These are phyloP conservation scores for Furcifer pardalis DNA, from an alignment of 2,797 vertebrate genomes.

Conservation along the genomic window DNA sequence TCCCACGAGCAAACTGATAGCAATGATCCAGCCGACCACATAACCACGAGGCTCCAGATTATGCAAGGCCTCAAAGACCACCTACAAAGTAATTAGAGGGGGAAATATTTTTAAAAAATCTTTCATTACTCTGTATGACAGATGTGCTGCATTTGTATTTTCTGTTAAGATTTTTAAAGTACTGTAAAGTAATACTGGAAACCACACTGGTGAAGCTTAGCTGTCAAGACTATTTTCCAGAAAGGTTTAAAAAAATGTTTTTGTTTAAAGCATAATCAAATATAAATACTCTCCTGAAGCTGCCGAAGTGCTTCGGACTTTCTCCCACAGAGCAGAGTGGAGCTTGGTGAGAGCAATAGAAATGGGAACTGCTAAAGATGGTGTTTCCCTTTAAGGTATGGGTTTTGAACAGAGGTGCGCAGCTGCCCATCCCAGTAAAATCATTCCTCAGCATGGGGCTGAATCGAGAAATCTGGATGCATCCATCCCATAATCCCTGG, in stretches of 20 bases:
- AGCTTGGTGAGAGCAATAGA: too few relatives aligned
- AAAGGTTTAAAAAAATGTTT: slow-evolving; percentile 43
- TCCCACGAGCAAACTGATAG: slow-evolving; percentile 97
- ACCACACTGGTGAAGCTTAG: slow-evolving; percentile 6
- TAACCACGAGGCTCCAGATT: slow-evolving; percentile 96
- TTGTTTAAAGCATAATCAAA: slow-evolving; percentile 28
- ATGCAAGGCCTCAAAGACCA: slow-evolving; percentile 98
- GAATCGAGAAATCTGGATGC: too few relatives aligned
- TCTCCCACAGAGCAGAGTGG: too few relatives aligned
- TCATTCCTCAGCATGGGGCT: too few relatives aligned
- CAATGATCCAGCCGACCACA: slow-evolving; percentile 98
- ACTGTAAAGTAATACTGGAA: slow-evolving; percentile 20
- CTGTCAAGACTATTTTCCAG: slow-evolving; percentile 31
- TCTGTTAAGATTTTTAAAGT: slow-evolving; percentile 50
- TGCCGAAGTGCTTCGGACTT: too few relatives aligned
- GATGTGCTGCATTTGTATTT: slow-evolving; percentile 42
- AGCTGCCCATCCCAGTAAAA: too few relatives aligned
- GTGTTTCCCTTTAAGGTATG: too few relatives aligned
- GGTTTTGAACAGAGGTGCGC: too few relatives aligned
- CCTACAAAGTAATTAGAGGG: slow-evolving; percentile 79
- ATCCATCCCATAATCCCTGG: too few relatives aligned
- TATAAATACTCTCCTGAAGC: too few relatives aligned
- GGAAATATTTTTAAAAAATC: slow-evolving; percentile 11
- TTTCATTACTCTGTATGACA: slow-evolving; percentile 42
- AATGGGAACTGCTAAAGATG: too few relatives aligned